Evolutionary conservation across 92 coral and sea anemone genomes (phyloP).

Genomic region (Heteractis magnifica): DNA sequence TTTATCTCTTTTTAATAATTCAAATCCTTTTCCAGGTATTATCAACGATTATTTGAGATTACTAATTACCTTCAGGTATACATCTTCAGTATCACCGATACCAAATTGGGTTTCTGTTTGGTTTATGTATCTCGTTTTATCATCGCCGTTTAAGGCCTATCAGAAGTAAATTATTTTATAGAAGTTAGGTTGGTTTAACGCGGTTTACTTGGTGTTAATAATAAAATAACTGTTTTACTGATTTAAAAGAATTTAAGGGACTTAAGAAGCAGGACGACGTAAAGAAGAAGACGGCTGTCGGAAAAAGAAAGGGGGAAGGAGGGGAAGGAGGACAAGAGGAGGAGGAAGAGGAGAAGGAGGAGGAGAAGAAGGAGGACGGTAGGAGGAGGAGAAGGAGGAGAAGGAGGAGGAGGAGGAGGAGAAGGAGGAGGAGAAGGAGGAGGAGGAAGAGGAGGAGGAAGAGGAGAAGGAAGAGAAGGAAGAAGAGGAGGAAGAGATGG

Average conservation of each 20-base stretch:
- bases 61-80: conserved; percentile 17
- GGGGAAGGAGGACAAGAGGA: background rate
- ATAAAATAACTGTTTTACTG: background rate
- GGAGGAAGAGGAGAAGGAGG: background rate
- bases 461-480: background rate
- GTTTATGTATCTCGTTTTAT: background rate
- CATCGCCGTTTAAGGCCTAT: background rate
- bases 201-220: background rate
- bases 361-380: too few species aligned
- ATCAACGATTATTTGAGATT: background rate
- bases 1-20: background rate
- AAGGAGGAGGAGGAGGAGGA: background rate
- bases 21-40: background rate
- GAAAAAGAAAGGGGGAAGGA: too few species aligned
- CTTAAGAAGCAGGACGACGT: too few species aligned
- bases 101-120: conserved; percentile 4
- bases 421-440: background rate
- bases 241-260: too few species aligned
- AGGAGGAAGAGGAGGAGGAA: background rate
- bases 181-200: background rate
- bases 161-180: background rate
- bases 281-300: too few species aligned
- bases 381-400: background rate
- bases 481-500: too few species aligned
- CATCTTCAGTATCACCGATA: conserved; percentile 8